Evolutionary conservation across 2,888 invertebrate genomes (phyloP).

Genomic region (Entomobrya multifasciata): DNA sequence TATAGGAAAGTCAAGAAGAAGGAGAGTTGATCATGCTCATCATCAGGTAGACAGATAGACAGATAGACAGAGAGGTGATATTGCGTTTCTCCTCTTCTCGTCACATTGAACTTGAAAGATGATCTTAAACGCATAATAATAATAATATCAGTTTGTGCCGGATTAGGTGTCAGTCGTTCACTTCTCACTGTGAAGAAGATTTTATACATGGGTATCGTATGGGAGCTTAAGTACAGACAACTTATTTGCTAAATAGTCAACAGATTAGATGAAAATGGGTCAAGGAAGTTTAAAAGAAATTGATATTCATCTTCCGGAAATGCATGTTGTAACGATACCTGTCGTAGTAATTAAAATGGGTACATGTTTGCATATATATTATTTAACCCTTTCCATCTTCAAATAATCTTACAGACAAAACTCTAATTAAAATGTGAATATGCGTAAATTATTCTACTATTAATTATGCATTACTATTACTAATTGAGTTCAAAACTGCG

Average conservation of each 20-base stretch:
- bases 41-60: too few relatives aligned
- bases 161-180: constrained; percentile 56
- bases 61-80: constrained; percentile 34
- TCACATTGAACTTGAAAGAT: constrained; percentile 67
- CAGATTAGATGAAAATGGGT: constrained; percentile 34
- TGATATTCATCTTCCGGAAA: constrained; percentile 23
- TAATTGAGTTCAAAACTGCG: too few relatives aligned
- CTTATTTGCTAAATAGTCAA: not conserved
- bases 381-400: too few relatives aligned
- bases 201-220: too few relatives aligned
- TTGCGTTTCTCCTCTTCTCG: constrained; percentile 42
- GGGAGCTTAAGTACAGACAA: not conserved
- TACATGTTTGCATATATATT: too few relatives aligned
- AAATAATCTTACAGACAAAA: not conserved
- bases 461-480: too few relatives aligned
- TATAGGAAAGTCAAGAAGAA: not conserved
- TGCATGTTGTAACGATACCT: too few relatives aligned
- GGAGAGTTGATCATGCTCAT: too few relatives aligned
- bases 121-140: constrained; percentile 62
- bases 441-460: too few relatives aligned
- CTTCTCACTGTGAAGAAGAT: too few relatives aligned
- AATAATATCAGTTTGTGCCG: constrained; percentile 37
- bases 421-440: too few relatives aligned
- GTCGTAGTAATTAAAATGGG: too few relatives aligned
- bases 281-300: constrained; percentile 51